These are phyloP conservation scores for Tuberolachnus salignus DNA, from an alignment of 2,888 invertebrate genomes.

Conservation along the genomic window DNA sequence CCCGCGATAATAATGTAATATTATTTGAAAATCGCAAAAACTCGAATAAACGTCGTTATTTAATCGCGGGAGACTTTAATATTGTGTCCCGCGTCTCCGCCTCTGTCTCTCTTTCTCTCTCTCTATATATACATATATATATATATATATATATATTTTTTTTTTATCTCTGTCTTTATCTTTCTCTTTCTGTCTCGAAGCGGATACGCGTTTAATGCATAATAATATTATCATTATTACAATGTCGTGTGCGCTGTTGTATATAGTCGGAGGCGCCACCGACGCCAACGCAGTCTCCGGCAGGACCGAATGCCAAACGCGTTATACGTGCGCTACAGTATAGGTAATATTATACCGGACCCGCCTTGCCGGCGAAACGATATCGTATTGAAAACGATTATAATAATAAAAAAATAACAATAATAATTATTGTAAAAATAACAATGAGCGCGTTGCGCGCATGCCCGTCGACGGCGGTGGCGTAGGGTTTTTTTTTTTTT, in stretches of 20 bases:
- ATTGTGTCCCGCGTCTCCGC: background rate
- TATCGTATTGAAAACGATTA: background rate
- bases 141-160: too few relatives aligned
- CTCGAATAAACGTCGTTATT: too few relatives aligned
- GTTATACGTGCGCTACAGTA: background rate
- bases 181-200: too few relatives aligned
- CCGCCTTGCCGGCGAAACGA: background rate
- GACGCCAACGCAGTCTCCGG: background rate
- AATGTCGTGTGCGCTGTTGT: background rate
- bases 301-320: background rate
- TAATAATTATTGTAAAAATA: constrained; percentile 7
- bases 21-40: too few relatives aligned
- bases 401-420: background rate
- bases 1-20: too few relatives aligned
- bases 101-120: background rate
- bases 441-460: background rate
- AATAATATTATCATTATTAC: background rate
- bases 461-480: background rate
- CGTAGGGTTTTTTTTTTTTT: background rate
- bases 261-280: background rate
- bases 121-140: background rate
- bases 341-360: too few relatives aligned
- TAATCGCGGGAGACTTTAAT: too few relatives aligned
- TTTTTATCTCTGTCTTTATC: background rate
- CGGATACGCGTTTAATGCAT: too few relatives aligned